Evolutionary conservation across 1,140 invertebrate genomes (phyloP), one percentile per base, ranked within the genome.

Genomic region (Helicoverpa armigera): DNA sequence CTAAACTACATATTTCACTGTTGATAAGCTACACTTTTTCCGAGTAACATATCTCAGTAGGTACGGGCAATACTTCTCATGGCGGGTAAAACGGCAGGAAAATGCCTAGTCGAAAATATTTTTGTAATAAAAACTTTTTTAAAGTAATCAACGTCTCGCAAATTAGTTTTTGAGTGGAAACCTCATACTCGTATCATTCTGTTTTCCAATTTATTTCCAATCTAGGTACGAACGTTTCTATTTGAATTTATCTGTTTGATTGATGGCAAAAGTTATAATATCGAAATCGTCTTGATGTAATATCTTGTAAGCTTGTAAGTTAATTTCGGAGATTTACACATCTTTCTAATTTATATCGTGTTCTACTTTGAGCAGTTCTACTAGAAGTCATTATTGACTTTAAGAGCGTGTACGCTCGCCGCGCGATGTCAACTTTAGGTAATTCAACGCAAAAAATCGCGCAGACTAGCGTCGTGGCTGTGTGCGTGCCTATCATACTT

Each of bases 181-280:
- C 14, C n/a, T 12, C 23, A 16, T 13, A 60, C 5, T 12, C 23
- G n/a, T 11, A 60, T 23, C 58, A 18, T 18, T 58, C 18, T 58
- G 56, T 58, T 60, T 60, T 60, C 58, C 14, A 2, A 50, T 75
- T 50, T 50, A 10, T 50, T 50, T 48, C 12, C n/a, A 61, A 58
- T 60, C 56, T 48, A 58, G 18, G 12, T 61, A 43, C 35, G 3
- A 5, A 35, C 35, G 5, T 7, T 43, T 60, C 54, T 61, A 14
- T 35, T 69, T 14, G 51, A 16, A 51, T 29, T 53, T 61, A 61
- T 75, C 58, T 61, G 56, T 50, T 75, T 75, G 73, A 75, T 75
- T 35, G 58, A 75, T 75, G 73, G 54, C 43, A 16, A 61, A 75
- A 75, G 73, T 75, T 75, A 60, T 23, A 13, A 58, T 61, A 56